Conservation (phyloP, 2,797 vertebrate genomes). For the Liparis tanakae region DNA sequence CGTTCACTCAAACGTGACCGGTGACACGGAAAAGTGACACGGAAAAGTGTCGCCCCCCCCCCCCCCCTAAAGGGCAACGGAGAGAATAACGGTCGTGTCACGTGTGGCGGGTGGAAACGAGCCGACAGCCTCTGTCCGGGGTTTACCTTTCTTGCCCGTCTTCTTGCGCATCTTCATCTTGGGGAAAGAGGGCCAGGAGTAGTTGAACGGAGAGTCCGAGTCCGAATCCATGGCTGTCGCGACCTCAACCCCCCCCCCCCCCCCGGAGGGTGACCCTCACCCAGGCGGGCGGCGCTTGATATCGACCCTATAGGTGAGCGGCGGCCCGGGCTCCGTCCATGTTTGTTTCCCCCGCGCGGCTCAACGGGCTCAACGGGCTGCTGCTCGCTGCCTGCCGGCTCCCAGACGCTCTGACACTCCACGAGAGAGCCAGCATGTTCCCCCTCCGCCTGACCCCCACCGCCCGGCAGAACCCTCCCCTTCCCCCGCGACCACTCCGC, state of each 20-base stretch:
- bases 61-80: too few relatives aligned
- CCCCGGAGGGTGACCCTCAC: constrained; percentile 53
- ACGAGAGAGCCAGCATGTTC: constrained; percentile 79
- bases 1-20: constrained; percentile 13
- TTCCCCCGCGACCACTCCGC: constrained; percentile 61
- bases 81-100: background rate
- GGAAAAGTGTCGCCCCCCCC: background rate
- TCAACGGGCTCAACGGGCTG: constrained; percentile 35
- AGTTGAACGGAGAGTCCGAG: constrained; percentile 98
- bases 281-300: constrained; percentile 34
- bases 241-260: constrained; percentile 26
- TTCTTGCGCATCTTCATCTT: constrained; percentile 95
- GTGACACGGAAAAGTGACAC: background rate
- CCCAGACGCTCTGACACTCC: constrained; percentile 76
- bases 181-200: constrained; percentile 98
- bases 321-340: constrained; percentile 63
- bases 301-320: constrained; percentile 31
- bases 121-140: background rate
- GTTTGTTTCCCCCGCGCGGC: constrained; percentile 16
- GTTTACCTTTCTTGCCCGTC: constrained; percentile 90
- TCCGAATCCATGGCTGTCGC: constrained; percentile 82
- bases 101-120: background rate
- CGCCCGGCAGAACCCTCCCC: constrained; percentile 66
- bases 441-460: constrained; percentile 71
- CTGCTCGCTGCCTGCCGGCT: constrained; percentile 43